phyloP scores from a whole-genome alignment of 2,113 vertebrate genomes.

The Quiscalus mexicanus region DNA sequence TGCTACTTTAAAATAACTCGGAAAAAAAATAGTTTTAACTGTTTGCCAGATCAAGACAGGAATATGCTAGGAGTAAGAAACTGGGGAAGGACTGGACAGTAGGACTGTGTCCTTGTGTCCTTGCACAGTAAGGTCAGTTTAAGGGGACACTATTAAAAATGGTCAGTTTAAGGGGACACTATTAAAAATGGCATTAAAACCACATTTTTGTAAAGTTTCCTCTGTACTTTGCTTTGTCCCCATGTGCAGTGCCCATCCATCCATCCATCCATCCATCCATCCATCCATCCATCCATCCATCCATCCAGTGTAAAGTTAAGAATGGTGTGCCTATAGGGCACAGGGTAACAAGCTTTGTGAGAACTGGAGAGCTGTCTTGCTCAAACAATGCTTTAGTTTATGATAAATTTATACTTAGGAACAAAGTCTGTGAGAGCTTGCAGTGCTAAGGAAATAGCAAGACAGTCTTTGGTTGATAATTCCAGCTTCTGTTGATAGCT shows the following conservation, averaged over 20 bases:
- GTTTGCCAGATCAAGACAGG: background rate
- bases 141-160: accelerated
- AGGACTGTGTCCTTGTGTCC: background rate
- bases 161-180: background rate
- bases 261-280: too few relatives aligned
- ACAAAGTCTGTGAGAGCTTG: background rate
- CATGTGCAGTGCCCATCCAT: background rate
- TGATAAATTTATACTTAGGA: background rate
- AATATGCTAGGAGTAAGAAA: background rate
- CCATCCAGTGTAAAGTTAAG: background rate
- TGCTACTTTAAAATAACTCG: background rate
- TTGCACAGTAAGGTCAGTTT: background rate
- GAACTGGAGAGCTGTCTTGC: background rate
- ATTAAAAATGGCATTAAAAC: background rate
- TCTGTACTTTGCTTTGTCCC: background rate
- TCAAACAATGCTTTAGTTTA: background rate
- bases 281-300: background rate
- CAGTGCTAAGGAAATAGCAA: background rate
- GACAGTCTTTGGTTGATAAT: background rate
- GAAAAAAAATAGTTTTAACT: background rate
- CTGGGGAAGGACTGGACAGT: background rate
- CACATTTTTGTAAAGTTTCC: background rate
- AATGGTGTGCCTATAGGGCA: background rate
- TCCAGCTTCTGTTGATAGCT: background rate
- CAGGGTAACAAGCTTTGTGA: background rate